Percentiles rank a stretch among this genome's conserved stretches.
These are phyloP conservation scores for Cynoglossus semilaevis DNA, from an alignment of 2,113 vertebrate genomes.

Conservation along the genomic window DNA sequence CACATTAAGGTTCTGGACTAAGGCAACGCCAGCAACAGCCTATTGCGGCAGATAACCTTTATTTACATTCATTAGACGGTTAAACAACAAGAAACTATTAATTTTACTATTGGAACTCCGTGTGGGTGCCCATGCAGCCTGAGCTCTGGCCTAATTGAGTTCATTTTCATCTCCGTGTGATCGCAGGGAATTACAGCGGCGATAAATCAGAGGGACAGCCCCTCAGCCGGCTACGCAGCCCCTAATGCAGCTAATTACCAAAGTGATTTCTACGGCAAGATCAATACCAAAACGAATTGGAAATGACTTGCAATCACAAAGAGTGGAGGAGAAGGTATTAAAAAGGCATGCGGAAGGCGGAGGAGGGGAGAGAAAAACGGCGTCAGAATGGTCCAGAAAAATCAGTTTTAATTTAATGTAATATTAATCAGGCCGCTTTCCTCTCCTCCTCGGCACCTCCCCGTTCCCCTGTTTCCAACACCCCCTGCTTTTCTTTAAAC, in stretches of 20 bases:
- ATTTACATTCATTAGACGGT: slow-evolving; percentile 99
- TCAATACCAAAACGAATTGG: slow-evolving; percentile 99
- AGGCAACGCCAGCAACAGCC: slow-evolving; percentile 74
- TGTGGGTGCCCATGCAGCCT: slow-evolving; percentile 94
- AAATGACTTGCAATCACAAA: slow-evolving; percentile 99
- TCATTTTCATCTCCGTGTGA: slow-evolving; percentile 99
- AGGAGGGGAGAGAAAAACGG: slow-evolving; percentile 71
- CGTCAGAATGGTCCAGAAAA: slow-evolving; percentile 90
- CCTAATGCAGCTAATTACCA: slow-evolving; percentile 99
- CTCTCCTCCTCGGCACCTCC: slow-evolving; percentile 61
- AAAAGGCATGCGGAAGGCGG: slow-evolving; percentile 75
- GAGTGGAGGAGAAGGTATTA: slow-evolving; percentile 85
- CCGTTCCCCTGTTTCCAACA: slow-evolving; percentile 71
- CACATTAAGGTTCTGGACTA: slow-evolving; percentile 71
- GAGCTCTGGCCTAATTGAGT: slow-evolving; percentile 99
- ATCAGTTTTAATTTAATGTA: slow-evolving; percentile 99
- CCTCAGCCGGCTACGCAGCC: slow-evolving; percentile 94
- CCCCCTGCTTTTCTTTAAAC: slow-evolving; percentile 71
- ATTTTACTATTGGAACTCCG: slow-evolving; percentile 96
- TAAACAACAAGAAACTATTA: slow-evolving; percentile 97
- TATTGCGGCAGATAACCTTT: slow-evolving; percentile 98
- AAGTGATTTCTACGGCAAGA: slow-evolving; percentile 99
- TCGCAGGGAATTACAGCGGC: slow-evolving; percentile 98
- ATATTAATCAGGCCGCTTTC: slow-evolving; percentile 99
- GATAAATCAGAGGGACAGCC: slow-evolving; percentile 99